A percentile compares a stretch with the other conserved stretches of the same genome.
Evolutionary conservation across 1,140 invertebrate species (phyloP).

Genomic region (Pseudomyrmex gracilis): DNA sequence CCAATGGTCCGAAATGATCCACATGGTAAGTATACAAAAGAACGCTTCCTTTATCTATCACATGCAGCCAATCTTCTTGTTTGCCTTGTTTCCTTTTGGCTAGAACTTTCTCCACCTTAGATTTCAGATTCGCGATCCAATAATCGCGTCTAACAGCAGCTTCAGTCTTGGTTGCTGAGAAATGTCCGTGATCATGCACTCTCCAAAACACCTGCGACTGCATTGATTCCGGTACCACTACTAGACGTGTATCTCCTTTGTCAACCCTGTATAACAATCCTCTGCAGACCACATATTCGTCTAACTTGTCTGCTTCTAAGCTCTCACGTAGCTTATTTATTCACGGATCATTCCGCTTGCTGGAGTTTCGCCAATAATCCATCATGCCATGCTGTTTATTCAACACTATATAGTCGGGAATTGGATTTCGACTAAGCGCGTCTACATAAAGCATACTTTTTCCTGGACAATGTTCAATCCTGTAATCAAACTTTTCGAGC

Average conservation of each 20-base stretch:
- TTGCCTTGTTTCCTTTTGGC: constrained; percentile 3
- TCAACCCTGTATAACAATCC: background rate
- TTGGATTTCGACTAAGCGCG: constrained; percentile 1
- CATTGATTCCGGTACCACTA: background rate
- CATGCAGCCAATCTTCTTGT: background rate
- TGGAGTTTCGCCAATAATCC: background rate
- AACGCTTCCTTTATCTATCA: background rate
- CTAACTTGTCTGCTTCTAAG: no score
- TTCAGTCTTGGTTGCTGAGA: background rate
- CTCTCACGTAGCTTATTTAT: background rate
- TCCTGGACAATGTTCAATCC: constrained; percentile 2
- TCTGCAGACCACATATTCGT: background rate
- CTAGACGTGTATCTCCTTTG: background rate
- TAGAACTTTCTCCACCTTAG: background rate
- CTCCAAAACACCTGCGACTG: background rate
- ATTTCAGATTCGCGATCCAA: background rate
- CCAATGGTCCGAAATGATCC: background rate
- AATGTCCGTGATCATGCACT: background rate
- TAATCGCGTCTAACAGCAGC: background rate
- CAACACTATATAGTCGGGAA: background rate
- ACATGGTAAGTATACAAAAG: constrained; percentile 7
- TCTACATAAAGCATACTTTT: constrained; percentile 19
- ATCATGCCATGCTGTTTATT: background rate
- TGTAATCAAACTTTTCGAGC: constrained; percentile 5
- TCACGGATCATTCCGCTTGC: background rate